Evolutionary conservation across 2,888 invertebrate species (phyloP), one percentile per base, ranked within the genome.

Genomic region (Ashinkailepas kermadecensis): DNA sequence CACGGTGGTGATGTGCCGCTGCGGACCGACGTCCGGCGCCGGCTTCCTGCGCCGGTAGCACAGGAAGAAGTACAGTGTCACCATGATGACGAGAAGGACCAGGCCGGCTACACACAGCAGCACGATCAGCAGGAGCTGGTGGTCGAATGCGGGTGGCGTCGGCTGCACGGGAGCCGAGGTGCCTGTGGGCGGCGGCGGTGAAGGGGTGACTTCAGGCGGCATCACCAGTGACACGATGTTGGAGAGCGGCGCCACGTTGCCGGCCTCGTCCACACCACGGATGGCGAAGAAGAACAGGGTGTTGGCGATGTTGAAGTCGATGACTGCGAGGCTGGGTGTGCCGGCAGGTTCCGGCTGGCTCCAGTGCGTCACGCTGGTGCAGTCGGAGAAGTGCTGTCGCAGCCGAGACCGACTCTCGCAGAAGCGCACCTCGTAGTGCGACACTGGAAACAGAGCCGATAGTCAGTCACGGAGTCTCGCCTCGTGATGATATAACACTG

Each of bases 151-250:
- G 13, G 78, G 21, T 11, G 56, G 56, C n/a, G 78, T n/a, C 7
- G 78, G 78, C 57, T 57, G 78, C 12, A 81, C 80, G 9, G 83
- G 82, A 18, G 82, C 67, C 13, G 58, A 62, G 10, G 83, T 82
- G 18, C 84, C 83, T 10, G 87, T 87, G 74, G 89, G 88, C 15
- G 88, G 86, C 12, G 88, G 87, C 0, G 89, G 89, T 2, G 70
- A 4, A 3, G 70, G 39, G n/a, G 89, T 88, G 23, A 89, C 89
- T 56, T 89, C 89, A 54, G 89, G 89, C 0, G 89, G 89, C 0
- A 91, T 88, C 82, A 88, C 87, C 10, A 90, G 88, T 25, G 89
- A 86, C 2, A 90, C 89, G 86, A 89, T 89, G 85, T 91, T 91
- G 4, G 91, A 91, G 59, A 86, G 80, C 7, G 82, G 82, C 15